A percentile compares a stretch with the other conserved stretches of the same genome.
Evolutionary conservation across 30 jellyfish, hydroid and myxozoan species (phyloP).

Genomic region (Turritopsis dohrnii): DNA sequence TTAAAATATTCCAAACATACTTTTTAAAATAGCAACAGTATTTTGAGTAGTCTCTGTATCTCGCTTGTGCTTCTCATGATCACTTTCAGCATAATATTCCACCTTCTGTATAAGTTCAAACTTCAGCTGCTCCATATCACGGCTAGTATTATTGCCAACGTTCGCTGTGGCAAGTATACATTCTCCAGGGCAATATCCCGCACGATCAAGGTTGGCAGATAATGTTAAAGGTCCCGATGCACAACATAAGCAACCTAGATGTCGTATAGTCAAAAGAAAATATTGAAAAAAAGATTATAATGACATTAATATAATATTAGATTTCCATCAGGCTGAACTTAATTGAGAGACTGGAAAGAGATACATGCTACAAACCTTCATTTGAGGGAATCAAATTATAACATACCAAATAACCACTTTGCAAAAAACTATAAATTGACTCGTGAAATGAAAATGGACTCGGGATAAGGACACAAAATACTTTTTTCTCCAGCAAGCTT

Average conservation of each 20-base stretch:
- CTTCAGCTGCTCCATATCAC: slow-evolving; percentile 9
- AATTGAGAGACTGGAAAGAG: too few species aligned
- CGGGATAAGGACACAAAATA: too few species aligned
- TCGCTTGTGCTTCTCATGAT: background rate
- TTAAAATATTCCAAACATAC: background rate
- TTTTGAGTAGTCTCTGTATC: background rate
- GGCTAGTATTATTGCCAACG: slow-evolving; percentile 6
- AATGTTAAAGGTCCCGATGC: slow-evolving; percentile 23
- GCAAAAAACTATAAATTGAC: too few species aligned
- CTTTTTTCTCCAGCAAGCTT: too few species aligned
- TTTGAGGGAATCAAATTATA: too few species aligned
- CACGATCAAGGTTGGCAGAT: slow-evolving; percentile 23
- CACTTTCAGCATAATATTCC: background rate
- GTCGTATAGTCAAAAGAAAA: background rate
- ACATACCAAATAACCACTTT: too few species aligned
- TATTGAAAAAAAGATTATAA: too few species aligned
- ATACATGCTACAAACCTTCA: too few species aligned
- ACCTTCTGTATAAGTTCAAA: slow-evolving; percentile 1
- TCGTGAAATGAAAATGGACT: too few species aligned
- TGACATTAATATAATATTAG: too few species aligned
- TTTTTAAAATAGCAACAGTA: background rate
- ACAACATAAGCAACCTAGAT: slow-evolving; percentile 21
- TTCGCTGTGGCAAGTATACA: slow-evolving; percentile 4
- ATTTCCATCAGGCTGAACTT: too few species aligned
- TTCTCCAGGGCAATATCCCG: slow-evolving; percentile 27